Conservation (phyloP, 2,888 invertebrate species). For the Caradrina clavipalpis region DNA sequence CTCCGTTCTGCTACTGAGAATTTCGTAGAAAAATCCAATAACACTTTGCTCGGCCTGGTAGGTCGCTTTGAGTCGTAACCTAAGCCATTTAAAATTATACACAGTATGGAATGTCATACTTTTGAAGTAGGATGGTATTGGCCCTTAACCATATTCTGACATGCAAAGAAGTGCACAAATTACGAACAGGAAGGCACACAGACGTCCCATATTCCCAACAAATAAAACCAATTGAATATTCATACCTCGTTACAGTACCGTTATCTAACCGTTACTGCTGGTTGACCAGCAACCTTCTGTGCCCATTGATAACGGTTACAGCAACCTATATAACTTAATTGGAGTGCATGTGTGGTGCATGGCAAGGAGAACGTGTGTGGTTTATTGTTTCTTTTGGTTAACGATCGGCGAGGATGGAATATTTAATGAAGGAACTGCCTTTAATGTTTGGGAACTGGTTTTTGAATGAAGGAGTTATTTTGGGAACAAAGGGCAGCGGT, state of each 20-base stretch:
- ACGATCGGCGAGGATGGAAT: slow-evolving; percentile 30
- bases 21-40: no score
- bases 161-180: background rate
- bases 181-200: slow-evolving; percentile 18
- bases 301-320: slow-evolving; percentile 46
- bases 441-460: slow-evolving; percentile 2
- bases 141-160: no score
- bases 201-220: slow-evolving; percentile 15
- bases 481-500: background rate
- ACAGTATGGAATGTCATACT: no score
- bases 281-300: slow-evolving; percentile 44
- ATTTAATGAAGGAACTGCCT: slow-evolving; percentile 14
- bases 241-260: slow-evolving; percentile 31
- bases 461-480: background rate
- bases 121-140: no score
- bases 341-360: slow-evolving; percentile 26
- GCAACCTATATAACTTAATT: slow-evolving; percentile 54
- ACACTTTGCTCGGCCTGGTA: no score
- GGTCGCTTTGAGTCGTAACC: background rate
- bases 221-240: slow-evolving; percentile 43
- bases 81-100: no score
- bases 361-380: slow-evolving; percentile 19
- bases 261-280: slow-evolving; percentile 43
- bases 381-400: slow-evolving; percentile 28
- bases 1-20: no score